A percentile compares a stretch with the other conserved stretches of the same genome.
phyloP scores from a whole-genome alignment of 2,113 vertebrate species.

The Rhipidura dahli region DNA sequence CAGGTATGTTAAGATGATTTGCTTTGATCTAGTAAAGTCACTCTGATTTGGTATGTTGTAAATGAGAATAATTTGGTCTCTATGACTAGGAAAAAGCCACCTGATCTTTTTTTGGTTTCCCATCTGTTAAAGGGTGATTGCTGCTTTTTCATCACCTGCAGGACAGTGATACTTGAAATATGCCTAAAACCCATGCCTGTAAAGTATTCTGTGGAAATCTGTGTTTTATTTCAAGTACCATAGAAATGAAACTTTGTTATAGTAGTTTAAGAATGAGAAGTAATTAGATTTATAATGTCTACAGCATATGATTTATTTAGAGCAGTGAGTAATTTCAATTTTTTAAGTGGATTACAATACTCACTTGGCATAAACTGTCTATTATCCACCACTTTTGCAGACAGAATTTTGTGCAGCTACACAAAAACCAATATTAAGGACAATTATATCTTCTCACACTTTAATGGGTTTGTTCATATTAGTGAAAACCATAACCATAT shows the following conservation, averaged over 20 bases:
- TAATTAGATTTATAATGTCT: background rate
- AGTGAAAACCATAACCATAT: background rate
- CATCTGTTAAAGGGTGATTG: background rate
- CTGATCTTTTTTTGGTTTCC: background rate
- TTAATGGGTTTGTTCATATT: background rate
- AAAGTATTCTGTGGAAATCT: accelerated
- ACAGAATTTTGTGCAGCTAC: background rate
- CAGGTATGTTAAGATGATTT: background rate
- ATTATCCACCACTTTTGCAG: background rate
- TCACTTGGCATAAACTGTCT: background rate
- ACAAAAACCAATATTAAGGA: background rate
- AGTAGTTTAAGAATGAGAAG: background rate
- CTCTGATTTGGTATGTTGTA: background rate
- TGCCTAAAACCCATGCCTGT: background rate
- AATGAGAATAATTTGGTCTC: background rate
- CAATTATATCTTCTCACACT: background rate
- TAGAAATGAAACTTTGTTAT: background rate
- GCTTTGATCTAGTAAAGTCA: background rate
- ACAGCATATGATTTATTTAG: background rate
- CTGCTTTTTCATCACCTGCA: background rate
- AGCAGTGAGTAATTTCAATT: background rate
- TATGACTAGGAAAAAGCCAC: background rate
- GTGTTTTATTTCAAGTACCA: background rate
- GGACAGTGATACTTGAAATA: background rate
- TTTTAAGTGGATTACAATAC: background rate